phyloP scores from a whole-genome alignment of 2,113 vertebrate species.

The Larimichthys polyactis region DNA sequence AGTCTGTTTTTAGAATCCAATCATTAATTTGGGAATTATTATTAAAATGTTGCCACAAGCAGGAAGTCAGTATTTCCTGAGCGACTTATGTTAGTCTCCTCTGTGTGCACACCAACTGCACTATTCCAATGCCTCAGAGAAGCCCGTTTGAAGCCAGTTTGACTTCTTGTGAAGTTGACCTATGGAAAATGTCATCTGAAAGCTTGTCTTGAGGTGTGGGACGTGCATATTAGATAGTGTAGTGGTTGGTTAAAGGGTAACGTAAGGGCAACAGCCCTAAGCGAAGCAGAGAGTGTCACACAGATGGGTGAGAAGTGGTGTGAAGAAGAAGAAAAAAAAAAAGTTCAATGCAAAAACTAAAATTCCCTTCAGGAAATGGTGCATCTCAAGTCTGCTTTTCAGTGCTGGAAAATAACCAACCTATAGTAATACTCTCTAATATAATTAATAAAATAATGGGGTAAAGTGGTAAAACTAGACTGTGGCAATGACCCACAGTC shows the following conservation, averaged over 20 bases:
- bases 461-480: background rate
- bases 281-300: background rate
- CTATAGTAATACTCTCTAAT: background rate
- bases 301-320: too few relatives aligned
- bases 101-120: background rate
- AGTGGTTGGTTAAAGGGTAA: background rate
- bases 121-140: background rate
- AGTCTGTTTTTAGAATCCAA: background rate
- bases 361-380: background rate
- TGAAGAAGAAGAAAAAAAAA: background rate
- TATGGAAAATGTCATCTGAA: background rate
- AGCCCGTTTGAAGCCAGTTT: background rate
- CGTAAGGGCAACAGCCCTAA: background rate
- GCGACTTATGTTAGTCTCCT: background rate
- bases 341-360: background rate
- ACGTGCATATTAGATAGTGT: background rate
- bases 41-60: background rate
- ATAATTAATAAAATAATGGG: background rate
- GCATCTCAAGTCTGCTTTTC: background rate
- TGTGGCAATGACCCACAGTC: constrained; percentile 25
- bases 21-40: constrained; percentile 5
- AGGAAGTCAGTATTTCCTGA: background rate
- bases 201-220: background rate
- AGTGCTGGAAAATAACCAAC: background rate
- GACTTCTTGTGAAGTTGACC: constrained; percentile 8